These are phyloP conservation scores for Tetramorium simillimum DNA, from an alignment of 1,140 invertebrate species.

Conservation along the genomic window DNA sequence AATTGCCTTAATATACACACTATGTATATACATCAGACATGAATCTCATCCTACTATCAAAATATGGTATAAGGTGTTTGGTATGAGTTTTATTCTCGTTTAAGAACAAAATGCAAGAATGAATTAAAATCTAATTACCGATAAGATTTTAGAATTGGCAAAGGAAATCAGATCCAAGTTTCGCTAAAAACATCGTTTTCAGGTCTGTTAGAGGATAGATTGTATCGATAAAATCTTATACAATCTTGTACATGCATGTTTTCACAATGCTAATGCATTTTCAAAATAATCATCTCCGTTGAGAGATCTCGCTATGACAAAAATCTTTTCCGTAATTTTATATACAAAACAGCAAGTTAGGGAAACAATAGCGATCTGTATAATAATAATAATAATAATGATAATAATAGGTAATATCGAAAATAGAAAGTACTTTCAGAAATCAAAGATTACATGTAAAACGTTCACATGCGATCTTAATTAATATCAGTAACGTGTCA, in stretches of 20 bases:
- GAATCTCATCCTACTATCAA: conserved; percentile 51
- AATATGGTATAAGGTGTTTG: conserved; percentile 46
- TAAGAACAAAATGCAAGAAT: conserved; percentile 22
- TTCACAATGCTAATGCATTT: conserved; percentile 48
- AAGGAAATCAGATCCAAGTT: neutral
- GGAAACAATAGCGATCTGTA: neutral
- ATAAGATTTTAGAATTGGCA: neutral
- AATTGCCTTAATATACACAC: conserved; percentile 58
- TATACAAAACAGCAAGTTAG: neutral
- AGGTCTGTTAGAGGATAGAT: neutral
- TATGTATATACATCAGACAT: conserved; percentile 45
- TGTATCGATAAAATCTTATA: neutral
- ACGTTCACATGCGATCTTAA: neutral
- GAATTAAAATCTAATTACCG: conserved; percentile 10
- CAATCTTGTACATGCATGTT: neutral
- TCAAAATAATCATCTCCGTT: neutral
- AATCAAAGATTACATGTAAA: conserved; percentile 38
- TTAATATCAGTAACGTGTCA: conserved; percentile 1
- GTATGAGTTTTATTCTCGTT: conserved; percentile 3
- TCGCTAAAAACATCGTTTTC: neutral
- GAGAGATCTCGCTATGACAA: neutral
- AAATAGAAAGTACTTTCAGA: conserved; percentile 37
- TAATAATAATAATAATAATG: no score
- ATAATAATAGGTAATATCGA: no score
- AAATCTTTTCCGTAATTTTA: neutral